Evolutionary conservation across 2,797 vertebrate genomes (phyloP).

Genomic region (Aotus griseimembra): DNA sequence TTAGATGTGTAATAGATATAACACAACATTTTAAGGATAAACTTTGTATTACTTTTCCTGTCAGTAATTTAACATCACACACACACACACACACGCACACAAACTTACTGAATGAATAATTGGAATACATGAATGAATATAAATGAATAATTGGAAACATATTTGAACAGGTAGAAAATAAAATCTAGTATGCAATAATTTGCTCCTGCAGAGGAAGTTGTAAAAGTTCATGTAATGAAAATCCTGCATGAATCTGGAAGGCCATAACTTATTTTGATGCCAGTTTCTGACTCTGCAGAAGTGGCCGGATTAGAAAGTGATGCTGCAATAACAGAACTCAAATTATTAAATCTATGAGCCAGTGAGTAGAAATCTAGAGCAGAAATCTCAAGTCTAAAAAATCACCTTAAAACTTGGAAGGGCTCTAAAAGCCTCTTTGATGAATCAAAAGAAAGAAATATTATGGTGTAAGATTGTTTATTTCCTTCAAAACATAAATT

Average conservation of each 20-base stretch:
- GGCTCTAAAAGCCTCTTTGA: neutral
- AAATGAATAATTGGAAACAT: neutral
- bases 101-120: too few relatives aligned
- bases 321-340: neutral
- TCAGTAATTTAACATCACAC: neutral
- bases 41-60: neutral
- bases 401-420: neutral
- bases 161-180: slow-evolving; percentile 5
- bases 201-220: neutral
- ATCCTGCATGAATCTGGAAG: neutral
- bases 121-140: too few relatives aligned
- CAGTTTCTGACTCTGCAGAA: neutral
- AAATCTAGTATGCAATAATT: neutral
- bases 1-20: neutral
- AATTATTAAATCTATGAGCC: neutral
- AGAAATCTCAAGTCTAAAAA: neutral
- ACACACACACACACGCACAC: neutral
- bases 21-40: neutral
- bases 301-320: neutral
- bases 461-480: neutral
- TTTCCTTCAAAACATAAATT: neutral
- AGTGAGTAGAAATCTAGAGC: neutral
- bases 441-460: slow-evolving; percentile 28
- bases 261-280: neutral
- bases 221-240: slow-evolving; percentile 14